phyloP scores from a whole-genome alignment of 2,113 vertebrate species.

The Mobula hypostoma region DNA sequence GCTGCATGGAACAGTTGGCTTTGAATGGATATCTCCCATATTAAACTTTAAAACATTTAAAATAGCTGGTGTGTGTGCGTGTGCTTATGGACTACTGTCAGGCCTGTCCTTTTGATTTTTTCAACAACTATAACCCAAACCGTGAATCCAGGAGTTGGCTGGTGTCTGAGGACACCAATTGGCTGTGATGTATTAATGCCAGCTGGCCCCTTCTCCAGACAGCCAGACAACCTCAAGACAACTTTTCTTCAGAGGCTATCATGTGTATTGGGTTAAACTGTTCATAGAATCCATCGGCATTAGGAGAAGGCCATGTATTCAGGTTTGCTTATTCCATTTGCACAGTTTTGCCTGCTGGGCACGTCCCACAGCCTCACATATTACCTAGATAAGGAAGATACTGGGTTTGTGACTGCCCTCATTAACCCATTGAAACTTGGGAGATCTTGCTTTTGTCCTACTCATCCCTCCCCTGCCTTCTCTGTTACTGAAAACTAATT shows the following conservation, averaged over 20 bases:
- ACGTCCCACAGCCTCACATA: neutral
- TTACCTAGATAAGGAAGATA: no score
- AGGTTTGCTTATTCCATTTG: no score
- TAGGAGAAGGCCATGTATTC: neutral
- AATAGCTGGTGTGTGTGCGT: no score
- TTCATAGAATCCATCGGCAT: neutral
- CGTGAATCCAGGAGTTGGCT: neutral
- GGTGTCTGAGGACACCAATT: constrained; percentile 27
- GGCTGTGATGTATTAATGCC: constrained; percentile 28
- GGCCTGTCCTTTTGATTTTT: neutral
- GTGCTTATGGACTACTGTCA: neutral
- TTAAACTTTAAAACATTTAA: no score
- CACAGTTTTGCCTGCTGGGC: no score
- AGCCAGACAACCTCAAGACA: constrained; percentile 35
- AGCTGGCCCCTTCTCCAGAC: constrained; percentile 39
- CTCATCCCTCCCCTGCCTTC: no score
- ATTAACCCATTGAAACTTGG: no score
- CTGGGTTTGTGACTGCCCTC: no score
- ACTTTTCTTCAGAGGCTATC: constrained; percentile 25
- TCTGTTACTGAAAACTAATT: no score
- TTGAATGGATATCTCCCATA: neutral
- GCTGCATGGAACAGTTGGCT: neutral
- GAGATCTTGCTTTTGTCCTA: no score
- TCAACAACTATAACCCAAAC: neutral
- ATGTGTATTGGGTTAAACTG: neutral